phyloP scores from a whole-genome alignment of 2,797 vertebrate species.

The Scarus forsteni region DNA sequence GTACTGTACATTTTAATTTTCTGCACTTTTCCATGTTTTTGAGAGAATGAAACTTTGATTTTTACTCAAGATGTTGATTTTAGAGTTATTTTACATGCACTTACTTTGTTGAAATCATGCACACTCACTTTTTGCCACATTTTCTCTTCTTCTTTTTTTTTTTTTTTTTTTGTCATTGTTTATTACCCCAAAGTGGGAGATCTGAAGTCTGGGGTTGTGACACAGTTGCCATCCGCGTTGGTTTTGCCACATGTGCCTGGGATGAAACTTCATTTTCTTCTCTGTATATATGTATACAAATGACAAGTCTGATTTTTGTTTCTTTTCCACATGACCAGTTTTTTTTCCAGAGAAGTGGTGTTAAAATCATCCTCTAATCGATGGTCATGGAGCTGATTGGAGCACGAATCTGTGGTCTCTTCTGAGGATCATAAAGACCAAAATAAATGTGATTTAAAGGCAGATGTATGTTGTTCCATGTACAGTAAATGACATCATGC shows the following conservation, averaged over 20 bases:
- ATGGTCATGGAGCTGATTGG: slow-evolving; percentile 20
- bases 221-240: slow-evolving; percentile 60
- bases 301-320: slow-evolving; percentile 28
- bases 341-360: background rate
- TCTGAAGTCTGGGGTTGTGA: slow-evolving; percentile 41
- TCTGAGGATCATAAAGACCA: background rate
- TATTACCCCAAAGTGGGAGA: slow-evolving; percentile 61
- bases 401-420: slow-evolving; percentile 1
- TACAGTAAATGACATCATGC: background rate
- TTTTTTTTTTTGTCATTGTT: slow-evolving; percentile 48
- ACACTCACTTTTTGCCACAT: slow-evolving; percentile 33
- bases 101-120: slow-evolving; percentile 63
- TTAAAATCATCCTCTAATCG: slow-evolving; percentile 19
- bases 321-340: background rate
- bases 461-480: background rate
- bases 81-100: slow-evolving; percentile 51
- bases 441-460: slow-evolving; percentile 34
- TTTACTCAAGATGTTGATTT: slow-evolving; percentile 53
- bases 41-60: slow-evolving; percentile 18
- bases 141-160: slow-evolving; percentile 11
- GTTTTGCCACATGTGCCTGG: slow-evolving; percentile 85
- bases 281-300: slow-evolving; percentile 51
- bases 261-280: slow-evolving; percentile 50
- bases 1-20: slow-evolving; percentile 31
- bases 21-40: slow-evolving; percentile 57